Evolutionary conservation across 2,888 invertebrate species (phyloP), one percentile per base, ranked within the genome.

Genomic region (Spisula subtruncata): DNA sequence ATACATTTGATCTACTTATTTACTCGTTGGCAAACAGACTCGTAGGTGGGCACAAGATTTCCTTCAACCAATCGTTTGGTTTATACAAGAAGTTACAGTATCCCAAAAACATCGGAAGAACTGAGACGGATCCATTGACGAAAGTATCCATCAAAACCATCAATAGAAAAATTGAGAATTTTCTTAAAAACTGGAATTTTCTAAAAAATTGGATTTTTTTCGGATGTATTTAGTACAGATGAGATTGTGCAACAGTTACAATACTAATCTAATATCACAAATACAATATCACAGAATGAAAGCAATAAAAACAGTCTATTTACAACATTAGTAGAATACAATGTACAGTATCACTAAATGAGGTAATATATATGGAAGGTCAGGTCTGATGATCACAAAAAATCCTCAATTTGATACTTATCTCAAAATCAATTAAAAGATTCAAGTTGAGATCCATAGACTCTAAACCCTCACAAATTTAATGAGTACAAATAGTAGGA

Each of bases 201-300:
- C n/a, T n/a, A n/a, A n/a, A n/a, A n/a, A n/a, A n/a, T n/a, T n/a
- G n/a, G n/a, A n/a, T n/a, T n/a, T 75, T 16, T 75, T 35, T 25
- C 12, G 1, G 8, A 32, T 32, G 75, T 1, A 12, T 32, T 16
- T 16, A 71, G 32, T 25, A 10, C 6, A 29, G 32, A 10, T 71
- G n/a, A n/a, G n/a, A n/a, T n/a, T n/a, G 25, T 29, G 71, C 25
- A 71, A 12, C 25, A 32, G 16, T 35, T 18, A 29, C 10, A 32
- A 35, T 1, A 35, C 75, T 75, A 75, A 16, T 75, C 35, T 75
- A 75, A 32, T 75, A 75, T 75, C 75, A 75, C 75, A 75, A 75
- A 75, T 35, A 75, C 29, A 75, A 75, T 75, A 75, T 75, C 75
- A 75, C 75, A 75, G 75, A 32, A 75, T 32, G 75, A 75, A 32